Evolutionary conservation across 2,113 vertebrate species (phyloP).

Genomic region (Acrocephalus arundinaceus): DNA sequence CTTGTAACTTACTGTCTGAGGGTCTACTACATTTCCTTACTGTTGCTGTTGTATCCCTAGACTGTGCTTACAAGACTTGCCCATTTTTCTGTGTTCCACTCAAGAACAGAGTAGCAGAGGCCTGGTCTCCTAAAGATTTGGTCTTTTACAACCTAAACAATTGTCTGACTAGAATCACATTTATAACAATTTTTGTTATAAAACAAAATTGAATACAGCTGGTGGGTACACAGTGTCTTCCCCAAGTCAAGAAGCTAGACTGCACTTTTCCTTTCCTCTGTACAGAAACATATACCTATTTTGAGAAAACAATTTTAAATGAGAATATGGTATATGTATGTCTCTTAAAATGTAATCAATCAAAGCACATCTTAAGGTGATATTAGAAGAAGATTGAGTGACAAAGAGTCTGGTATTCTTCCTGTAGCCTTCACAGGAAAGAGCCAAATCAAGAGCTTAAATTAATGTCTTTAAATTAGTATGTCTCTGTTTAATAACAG

Average conservation of each 20-base stretch:
- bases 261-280: background rate
- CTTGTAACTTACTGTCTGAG: background rate
- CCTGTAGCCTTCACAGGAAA: background rate
- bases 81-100: background rate
- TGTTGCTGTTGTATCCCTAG: background rate
- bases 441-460: background rate
- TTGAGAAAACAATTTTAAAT: background rate
- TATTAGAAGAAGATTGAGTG: background rate
- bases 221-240: background rate
- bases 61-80: background rate
- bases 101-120: background rate
- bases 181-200: too few species aligned
- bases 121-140: background rate
- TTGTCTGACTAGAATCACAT: background rate
- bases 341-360: background rate
- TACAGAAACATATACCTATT: background rate
- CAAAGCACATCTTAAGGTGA: background rate
- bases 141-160: background rate
- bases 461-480: background rate
- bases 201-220: background rate
- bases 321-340: background rate
- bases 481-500: background rate
- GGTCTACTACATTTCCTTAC: background rate
- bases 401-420: background rate
- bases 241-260: background rate